These are phyloP conservation scores for Itoplectis maculator DNA, from an alignment of 2,888 invertebrate genomes.

Conservation along the genomic window DNA sequence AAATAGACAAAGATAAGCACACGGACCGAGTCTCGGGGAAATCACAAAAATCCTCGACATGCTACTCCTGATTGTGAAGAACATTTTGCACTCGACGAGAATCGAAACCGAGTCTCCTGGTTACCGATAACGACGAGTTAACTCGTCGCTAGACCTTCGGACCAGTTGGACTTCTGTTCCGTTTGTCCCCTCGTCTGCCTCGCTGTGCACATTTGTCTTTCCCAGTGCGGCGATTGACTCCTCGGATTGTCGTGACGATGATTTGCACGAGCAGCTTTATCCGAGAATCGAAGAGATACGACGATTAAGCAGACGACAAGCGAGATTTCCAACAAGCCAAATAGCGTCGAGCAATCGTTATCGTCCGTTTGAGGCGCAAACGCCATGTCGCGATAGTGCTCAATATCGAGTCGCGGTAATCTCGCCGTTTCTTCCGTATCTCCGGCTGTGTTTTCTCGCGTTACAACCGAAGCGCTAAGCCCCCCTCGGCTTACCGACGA, in stretches of 20 bases:
- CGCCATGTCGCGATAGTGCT: neutral
- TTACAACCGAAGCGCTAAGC: neutral
- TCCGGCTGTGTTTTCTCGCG: neutral
- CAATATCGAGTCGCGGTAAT: conserved; percentile 16
- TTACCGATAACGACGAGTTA: too few relatives aligned
- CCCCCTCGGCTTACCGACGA: conserved; percentile 1
- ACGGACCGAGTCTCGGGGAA: too few relatives aligned
- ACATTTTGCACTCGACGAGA: too few relatives aligned
- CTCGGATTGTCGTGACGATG: neutral
- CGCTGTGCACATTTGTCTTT: neutral
- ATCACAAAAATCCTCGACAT: too few relatives aligned
- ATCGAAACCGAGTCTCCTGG: too few relatives aligned
- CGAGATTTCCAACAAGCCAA: conserved; percentile 11
- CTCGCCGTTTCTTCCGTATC: conserved; percentile 5
- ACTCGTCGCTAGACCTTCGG: too few relatives aligned
- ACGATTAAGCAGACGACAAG: conserved; percentile 16
- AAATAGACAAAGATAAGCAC: too few relatives aligned
- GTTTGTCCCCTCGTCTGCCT: too few relatives aligned
- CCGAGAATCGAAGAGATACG: neutral
- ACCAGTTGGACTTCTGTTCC: too few relatives aligned
- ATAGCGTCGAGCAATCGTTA: conserved; percentile 23
- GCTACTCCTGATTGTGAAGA: too few relatives aligned
- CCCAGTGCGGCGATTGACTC: neutral
- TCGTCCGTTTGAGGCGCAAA: neutral
- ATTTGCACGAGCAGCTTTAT: conserved; percentile 9